Evolutionary conservation across 2,797 vertebrate species (phyloP).

Genomic region (Pseudomugil tenellus): DNA sequence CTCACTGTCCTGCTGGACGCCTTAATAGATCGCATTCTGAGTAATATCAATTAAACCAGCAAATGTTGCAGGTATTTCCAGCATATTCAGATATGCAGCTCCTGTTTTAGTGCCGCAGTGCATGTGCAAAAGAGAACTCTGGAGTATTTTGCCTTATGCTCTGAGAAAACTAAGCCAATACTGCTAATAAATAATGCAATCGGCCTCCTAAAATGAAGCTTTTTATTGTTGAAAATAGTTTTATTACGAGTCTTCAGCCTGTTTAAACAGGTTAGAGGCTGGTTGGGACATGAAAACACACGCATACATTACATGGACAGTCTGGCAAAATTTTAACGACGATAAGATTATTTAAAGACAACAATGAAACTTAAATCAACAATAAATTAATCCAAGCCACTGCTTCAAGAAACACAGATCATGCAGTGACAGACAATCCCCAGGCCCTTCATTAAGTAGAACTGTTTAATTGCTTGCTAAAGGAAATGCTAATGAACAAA

Average conservation of each 20-base stretch:
- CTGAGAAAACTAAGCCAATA: slow-evolving; percentile 7
- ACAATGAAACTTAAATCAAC: neutral
- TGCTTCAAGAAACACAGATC: slow-evolving; percentile 13
- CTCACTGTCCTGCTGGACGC: neutral
- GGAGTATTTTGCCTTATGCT: neutral
- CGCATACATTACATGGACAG: slow-evolving; percentile 23
- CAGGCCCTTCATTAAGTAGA: slow-evolving; percentile 16
- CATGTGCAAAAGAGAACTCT: neutral
- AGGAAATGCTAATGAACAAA: slow-evolving; percentile 18
- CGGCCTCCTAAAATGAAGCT: neutral
- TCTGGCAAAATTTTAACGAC: slow-evolving; percentile 5
- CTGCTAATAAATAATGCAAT: slow-evolving; percentile 11
- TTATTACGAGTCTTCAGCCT: neutral
- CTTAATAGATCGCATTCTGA: neutral
- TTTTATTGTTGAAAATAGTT: slow-evolving; percentile 1
- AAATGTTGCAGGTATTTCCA: neutral
- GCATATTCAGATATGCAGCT: neutral
- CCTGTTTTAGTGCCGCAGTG: neutral
- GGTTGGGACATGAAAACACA: slow-evolving; percentile 1
- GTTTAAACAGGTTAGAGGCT: slow-evolving; percentile 21
- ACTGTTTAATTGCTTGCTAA: neutral
- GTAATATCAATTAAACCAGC: neutral
- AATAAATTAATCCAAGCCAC: slow-evolving; percentile 1
- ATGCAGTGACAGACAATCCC: slow-evolving; percentile 3
- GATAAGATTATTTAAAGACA: neutral